Evolutionary conservation across 37 sponge, comb jelly and placozoan species (phyloP), one percentile per base, ranked within the genome.

Genomic region (Agelas oroides): DNA sequence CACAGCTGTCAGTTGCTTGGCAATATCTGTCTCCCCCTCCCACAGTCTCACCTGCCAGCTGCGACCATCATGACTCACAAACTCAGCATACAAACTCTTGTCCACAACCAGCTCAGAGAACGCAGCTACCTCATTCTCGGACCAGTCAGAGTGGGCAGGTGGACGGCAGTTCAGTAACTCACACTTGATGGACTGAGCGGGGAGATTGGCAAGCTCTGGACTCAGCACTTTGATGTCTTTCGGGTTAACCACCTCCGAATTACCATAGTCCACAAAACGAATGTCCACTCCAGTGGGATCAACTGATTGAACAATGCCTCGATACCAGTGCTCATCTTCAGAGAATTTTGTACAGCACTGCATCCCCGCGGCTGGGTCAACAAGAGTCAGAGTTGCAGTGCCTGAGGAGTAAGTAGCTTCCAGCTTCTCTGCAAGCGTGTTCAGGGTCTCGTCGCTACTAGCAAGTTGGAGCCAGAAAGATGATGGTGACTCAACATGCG

Each of bases 231-330:
- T 27, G 5, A 91, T 69, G 21, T 72, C 63, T 54, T 28, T 59
- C 0, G 78, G 30, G 0, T 62, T 15, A 20, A 87, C 59, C 17
- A 37, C 19, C 54, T 92, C 92, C 1, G 58, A 40, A 80, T 92
- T 92, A 14, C 93, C 93, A 62, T 88, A 92, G 80, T 91, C 92
- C 1, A 91, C 60, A 46, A 80, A 87, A 33, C 41, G 30, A 39
- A 78, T 61, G 2, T 63, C 21, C 16, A 67, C 20, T 59, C 65
- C 70, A 67, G 52, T 36, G 35, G 70, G 27, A 21, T 24, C 30
- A 1, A 61, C 59, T 1, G 32, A 18, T 20, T 70, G n/a, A 3
- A 91, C 57, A 30, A 60, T 24, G 5, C 65, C 83, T 24, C 92
- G 40, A 62, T 92, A 92, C 85, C 85, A 87, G 25, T 5, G 2